These are phyloP conservation scores for Luscinia megarhynchos DNA, from an alignment of 2,797 vertebrate genomes.

Conservation along the genomic window DNA sequence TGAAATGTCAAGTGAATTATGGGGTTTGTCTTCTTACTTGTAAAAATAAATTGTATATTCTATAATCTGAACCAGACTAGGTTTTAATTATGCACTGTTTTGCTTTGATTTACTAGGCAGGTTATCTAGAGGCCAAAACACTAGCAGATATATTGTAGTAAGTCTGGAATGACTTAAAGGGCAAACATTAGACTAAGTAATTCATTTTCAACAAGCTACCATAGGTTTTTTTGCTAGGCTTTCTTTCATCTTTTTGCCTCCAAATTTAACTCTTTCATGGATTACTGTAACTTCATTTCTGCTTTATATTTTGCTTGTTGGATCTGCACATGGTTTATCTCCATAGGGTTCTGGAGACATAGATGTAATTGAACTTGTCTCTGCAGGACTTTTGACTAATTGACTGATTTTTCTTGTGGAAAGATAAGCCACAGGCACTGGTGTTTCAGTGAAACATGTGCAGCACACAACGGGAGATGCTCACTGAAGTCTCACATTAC, in stretches of 20 bases:
- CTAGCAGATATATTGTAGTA: conserved; percentile 7
- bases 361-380: background rate
- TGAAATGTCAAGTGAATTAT: conserved; percentile 45
- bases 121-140: conserved; percentile 49
- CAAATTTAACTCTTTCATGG: background rate
- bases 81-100: conserved; percentile 36
- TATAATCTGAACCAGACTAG: conserved; percentile 33
- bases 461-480: rapidly evolving
- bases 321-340: background rate
- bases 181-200: conserved; percentile 2
- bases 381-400: background rate
- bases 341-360: background rate
- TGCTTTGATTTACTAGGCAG: conserved; percentile 51
- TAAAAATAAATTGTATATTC: conserved; percentile 47
- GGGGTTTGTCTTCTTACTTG: conserved; percentile 33
- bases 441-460: background rate
- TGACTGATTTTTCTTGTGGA: background rate
- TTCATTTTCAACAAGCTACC: conserved; percentile 27
- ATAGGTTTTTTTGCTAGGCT: background rate
- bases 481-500: rapidly evolving
- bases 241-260: conserved; percentile 18
- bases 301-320: background rate
- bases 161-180: conserved; percentile 30
- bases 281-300: background rate
- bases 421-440: background rate